phyloP scores from a whole-genome alignment of 64 coral and sea anemone species.

The Orbicella faveolata region DNA sequence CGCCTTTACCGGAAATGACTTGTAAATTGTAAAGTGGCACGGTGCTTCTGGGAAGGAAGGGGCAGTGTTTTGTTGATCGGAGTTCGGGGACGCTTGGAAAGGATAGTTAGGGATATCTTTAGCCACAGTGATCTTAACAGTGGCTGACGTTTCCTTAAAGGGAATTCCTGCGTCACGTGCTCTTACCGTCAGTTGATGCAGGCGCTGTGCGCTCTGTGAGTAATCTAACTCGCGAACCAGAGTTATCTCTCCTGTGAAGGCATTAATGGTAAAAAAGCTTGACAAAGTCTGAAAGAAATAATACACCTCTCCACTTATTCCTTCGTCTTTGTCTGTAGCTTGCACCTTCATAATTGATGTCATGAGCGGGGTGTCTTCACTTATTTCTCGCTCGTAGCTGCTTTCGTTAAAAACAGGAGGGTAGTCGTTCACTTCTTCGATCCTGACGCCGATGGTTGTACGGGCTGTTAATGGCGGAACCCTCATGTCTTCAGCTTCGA shows the following conservation, averaged over 20 bases:
- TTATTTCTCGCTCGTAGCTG: conserved; percentile 51
- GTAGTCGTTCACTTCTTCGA: conserved; percentile 65
- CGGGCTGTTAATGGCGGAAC: conserved; percentile 32
- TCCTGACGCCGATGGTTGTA: conserved; percentile 32
- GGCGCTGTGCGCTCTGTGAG: conserved; percentile 38
- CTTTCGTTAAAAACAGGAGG: conserved; percentile 55
- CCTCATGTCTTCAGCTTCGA: conserved; percentile 70
- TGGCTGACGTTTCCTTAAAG: background rate
- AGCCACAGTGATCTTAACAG: conserved; percentile 58
- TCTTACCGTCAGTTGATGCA: conserved; percentile 52
- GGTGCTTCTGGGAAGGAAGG: conserved; percentile 54
- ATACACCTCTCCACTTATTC: conserved; percentile 56
- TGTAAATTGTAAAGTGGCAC: conserved; percentile 39
- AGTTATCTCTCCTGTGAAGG: conserved; percentile 50
- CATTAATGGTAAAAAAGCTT: conserved; percentile 71
- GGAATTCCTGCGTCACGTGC: conserved; percentile 71
- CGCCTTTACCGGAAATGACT: conserved; percentile 61
- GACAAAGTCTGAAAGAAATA: conserved; percentile 53
- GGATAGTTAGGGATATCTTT: conserved; percentile 59
- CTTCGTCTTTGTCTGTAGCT: conserved; percentile 61
- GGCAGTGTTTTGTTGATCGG: conserved; percentile 16
- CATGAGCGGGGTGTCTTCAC: conserved; percentile 59
- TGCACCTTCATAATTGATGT: conserved; percentile 39
- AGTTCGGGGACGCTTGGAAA: background rate
- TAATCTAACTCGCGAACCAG: conserved; percentile 75